phyloP scores from a whole-genome alignment of 2,797 vertebrate genomes.

The Gambelia wislizenii region DNA sequence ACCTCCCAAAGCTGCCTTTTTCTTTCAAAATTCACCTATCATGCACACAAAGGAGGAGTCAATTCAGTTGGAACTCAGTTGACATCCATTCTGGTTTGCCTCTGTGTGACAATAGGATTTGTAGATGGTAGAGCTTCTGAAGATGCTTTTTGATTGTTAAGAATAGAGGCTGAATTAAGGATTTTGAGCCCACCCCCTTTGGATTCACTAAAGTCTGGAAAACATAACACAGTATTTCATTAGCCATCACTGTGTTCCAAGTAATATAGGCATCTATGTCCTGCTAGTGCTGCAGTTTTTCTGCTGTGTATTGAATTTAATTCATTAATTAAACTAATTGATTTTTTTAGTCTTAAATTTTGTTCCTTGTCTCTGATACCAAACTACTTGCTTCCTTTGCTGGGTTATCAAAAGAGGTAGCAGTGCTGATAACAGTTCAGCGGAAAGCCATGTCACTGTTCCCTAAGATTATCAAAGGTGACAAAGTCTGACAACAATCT shows the following conservation, averaged over 20 bases:
- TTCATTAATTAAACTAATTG: constrained; percentile 1
- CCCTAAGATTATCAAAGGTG: constrained; percentile 63
- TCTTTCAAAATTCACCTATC: too few relatives aligned
- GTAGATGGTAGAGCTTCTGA: too few relatives aligned
- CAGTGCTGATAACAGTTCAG: constrained; percentile 66
- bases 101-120: not conserved
- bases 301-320: constrained; percentile 3
- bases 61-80: too few relatives aligned
- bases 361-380: constrained; percentile 19
- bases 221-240: constrained; percentile 24
- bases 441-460: constrained; percentile 71
- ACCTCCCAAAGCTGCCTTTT: too few relatives aligned
- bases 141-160: not conserved
- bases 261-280: constrained; percentile 12
- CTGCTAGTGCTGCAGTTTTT: constrained; percentile 23
- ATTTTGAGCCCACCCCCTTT: not conserved
- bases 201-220: constrained; percentile 16
- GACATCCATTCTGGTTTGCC: not conserved
- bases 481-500: constrained; percentile 73
- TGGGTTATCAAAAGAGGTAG: constrained; percentile 53
- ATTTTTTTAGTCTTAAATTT: constrained; percentile 32
- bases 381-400: constrained; percentile 45
- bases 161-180: not conserved
- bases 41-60: not conserved
- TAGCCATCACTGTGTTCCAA: not conserved